phyloP scores from a whole-genome alignment of 1,140 invertebrate genomes.

The Pachypsylla venusta region DNA sequence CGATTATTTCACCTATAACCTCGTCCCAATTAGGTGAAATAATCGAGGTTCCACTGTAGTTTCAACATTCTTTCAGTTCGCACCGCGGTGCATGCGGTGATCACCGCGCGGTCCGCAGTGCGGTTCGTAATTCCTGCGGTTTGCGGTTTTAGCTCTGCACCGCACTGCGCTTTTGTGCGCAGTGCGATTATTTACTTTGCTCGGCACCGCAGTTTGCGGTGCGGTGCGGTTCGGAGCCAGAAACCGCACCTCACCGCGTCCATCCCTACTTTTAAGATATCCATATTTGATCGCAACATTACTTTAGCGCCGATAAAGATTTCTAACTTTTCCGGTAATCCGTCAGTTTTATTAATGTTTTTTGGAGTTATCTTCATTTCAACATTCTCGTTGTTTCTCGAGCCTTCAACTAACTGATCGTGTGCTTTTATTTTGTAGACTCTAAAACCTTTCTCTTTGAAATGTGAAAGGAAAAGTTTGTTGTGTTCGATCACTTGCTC shows the following conservation, averaged over 20 bases:
- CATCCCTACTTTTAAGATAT: background rate
- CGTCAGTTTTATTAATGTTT: background rate
- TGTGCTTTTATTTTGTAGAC: conserved; percentile 21
- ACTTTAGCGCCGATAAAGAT: conserved; percentile 12
- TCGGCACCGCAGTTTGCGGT: no score
- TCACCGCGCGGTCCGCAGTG: no score
- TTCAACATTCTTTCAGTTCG: no score
- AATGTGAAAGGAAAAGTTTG: conserved; percentile 9
- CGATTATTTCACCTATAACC: no score
- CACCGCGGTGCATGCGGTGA: no score
- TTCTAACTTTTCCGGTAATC: background rate
- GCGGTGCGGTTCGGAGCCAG: no score
- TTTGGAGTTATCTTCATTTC: background rate
- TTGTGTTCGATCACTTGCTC: no score
- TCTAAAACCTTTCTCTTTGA: background rate
- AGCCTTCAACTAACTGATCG: conserved; percentile 18
- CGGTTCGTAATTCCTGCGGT: no score
- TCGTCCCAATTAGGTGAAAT: no score
- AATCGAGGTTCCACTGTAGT: no score
- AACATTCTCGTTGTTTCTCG: background rate
- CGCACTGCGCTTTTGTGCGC: background rate
- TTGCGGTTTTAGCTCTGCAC: no score
- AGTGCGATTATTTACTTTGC: no score
- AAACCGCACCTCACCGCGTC: background rate
- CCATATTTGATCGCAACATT: background rate